phyloP scores from a whole-genome alignment of 2,797 vertebrate genomes.

The Sphenopsis melanotis region DNA sequence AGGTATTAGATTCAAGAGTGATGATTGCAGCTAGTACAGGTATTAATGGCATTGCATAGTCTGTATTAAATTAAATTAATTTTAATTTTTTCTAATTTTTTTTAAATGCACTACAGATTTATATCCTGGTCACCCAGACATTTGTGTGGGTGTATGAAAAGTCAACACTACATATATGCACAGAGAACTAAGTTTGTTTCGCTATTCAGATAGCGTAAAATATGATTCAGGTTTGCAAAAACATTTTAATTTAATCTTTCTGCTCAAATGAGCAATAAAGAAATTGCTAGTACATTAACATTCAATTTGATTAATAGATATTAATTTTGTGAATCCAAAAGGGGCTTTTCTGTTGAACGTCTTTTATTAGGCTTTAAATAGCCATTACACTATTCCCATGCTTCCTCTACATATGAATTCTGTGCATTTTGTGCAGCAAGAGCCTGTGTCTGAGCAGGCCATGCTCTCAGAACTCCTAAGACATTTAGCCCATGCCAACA shows the following conservation, averaged over 20 bases:
- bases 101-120: not conserved
- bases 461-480: not conserved
- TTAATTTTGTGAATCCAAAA: not conserved
- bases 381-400: not conserved
- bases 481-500: accelerated
- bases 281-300: not conserved
- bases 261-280: not conserved
- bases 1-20: not conserved
- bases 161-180: not conserved
- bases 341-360: not conserved
- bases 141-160: not conserved
- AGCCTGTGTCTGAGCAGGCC: not conserved
- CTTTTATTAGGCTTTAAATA: not conserved
- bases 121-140: not conserved
- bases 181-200: not conserved
- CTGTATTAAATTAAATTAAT: not conserved
- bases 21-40: not conserved
- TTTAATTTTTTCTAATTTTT: not conserved
- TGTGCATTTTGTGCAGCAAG: not conserved
- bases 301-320: not conserved
- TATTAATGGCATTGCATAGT: not conserved
- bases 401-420: not conserved
- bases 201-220: not conserved
- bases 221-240: not conserved
- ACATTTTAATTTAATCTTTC: not conserved